Conservation (phyloP, 1,140 invertebrate genomes). For the Zaprionus ornatus region DNA sequence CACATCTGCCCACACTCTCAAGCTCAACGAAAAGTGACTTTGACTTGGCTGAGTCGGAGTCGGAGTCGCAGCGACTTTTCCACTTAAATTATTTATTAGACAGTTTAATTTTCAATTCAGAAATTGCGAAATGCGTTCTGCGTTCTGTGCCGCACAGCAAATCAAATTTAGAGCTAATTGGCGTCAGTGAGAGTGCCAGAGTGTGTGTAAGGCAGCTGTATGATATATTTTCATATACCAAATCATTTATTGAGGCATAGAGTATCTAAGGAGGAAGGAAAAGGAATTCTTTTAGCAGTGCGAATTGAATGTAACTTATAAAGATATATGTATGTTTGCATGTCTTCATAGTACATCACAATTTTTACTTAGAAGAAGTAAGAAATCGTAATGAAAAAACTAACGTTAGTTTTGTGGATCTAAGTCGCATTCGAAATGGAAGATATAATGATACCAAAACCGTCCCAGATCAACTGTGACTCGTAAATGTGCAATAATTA, state of each 20-base stretch:
- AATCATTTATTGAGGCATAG: background rate
- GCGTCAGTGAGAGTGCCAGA: background rate
- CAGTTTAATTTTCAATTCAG: constrained; percentile 53
- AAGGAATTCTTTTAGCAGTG: no score
- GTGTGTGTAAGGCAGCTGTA: background rate
- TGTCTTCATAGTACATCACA: no score
- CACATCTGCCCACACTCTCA: constrained; percentile 8
- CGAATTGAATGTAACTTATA: no score
- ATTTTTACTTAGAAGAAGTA: no score
- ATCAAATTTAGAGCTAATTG: constrained; percentile 28
- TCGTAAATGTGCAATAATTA: background rate
- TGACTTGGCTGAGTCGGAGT: constrained; percentile 10
- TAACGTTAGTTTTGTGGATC: no score
- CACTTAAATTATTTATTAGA: constrained; percentile 51
- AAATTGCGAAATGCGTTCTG: constrained; percentile 31
- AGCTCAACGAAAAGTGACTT: constrained; percentile 24
- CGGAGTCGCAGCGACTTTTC: constrained; percentile 33
- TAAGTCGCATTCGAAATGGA: no score
- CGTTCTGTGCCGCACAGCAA: constrained; percentile 5
- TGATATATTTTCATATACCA: background rate
- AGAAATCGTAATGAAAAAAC: no score
- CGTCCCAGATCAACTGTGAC: no score
- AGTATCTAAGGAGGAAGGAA: background rate
- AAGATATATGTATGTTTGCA: no score
- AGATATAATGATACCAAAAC: no score